Evolutionary conservation across 2,113 vertebrate species (phyloP), one percentile per base, ranked within the genome.

Genomic region (Phaethon lepturus): DNA sequence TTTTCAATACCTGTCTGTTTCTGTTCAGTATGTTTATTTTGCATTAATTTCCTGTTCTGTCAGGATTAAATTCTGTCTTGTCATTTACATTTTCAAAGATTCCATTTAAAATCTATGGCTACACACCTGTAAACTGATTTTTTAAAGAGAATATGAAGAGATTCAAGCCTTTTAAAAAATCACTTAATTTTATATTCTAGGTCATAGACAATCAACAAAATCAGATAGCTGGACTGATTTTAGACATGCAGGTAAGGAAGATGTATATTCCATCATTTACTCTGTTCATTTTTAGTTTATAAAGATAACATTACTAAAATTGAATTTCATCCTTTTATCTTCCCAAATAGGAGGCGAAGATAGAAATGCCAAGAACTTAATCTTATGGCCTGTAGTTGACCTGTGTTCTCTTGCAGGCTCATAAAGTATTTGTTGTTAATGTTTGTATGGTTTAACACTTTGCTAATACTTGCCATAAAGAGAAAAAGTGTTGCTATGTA

Each of bases 181-280:
- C 19, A 19, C 66, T 94, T 12, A 3, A 40, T 94, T 96, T 96
- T 96, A 40, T 95, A 40, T 95, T 97, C 95, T 97, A 99, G 99
- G 97, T 99, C 92, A 99, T 99, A 76, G 98, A 99, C 94, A 98
- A 97, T 95, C 99, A 99, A 92, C 99, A 99, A 96, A 98, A 98
- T 86, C 98, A 98, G 91, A 99, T 99, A 72, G 98, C 99, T 74
- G 98, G 97, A 68, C 98, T 99, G 92, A 97, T 98, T 50, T 94
- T 98, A 94, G 99, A 99, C 81, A 97, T 99, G 56, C 98, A 96
- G 98, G 97, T 99, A 97, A 98, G 96, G 55, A 94, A 88, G 35
- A 55, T 74, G 33, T 96, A 10, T 92, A 14, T 63, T 93, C 58
- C 90, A 11, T 47, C 58, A 31, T 47, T 81, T 60, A 26, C 20